Evolutionary conservation across 2,888 invertebrate species (phyloP), one percentile per base, ranked within the genome.

Genomic region (Melanophora roralis): DNA sequence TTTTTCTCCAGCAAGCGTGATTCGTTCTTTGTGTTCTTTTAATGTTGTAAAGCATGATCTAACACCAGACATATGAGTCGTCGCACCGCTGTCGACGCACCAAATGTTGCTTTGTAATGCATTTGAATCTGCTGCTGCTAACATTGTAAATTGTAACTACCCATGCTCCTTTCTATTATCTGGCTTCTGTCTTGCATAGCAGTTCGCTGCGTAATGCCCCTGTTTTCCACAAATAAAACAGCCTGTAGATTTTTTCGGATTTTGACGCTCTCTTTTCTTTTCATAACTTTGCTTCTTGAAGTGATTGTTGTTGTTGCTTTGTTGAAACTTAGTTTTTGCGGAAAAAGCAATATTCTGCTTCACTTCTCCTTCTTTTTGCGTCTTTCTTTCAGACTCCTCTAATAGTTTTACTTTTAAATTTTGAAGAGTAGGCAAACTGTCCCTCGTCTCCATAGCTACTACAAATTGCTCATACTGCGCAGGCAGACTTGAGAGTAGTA

Each of bases 401-500:
- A 71, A 6, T 4, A 82, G 16, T 23, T 82, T 78, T 11, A 79
- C 67, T 36, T 81, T 81, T 23, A 81, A n/a, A 40, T 77, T 77
- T 68, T 43, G 72, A 0, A 78, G 60, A 0, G 38, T 27, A 8
- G 80, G 75, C 8, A 81, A 68, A 47, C 40, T 65, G 51, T 78
- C 82, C 4, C 78, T 53, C 1, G 76, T 55, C 36, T 78, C 78
- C 1, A 81, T 45, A 0, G 80, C 76, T 0, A 80, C 67, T 0
- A 78, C 78, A 7, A 82, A 65, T n/a, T 81, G 75, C 21, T 80
- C 82, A 32, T 43, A 82, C 14, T 55, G 43, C 2, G 57, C 55
- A 34, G 82, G 82, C 8, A 82, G 53, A 19, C 72, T 80, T 8
- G 74, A 55, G 11, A 82, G 36, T 2, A 75, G 23, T 38, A 82